Percentiles rank a stretch among this genome's conserved stretches.
Conservation (phyloP, 2,113 vertebrate species). For the Casuarius casuarius region DNA sequence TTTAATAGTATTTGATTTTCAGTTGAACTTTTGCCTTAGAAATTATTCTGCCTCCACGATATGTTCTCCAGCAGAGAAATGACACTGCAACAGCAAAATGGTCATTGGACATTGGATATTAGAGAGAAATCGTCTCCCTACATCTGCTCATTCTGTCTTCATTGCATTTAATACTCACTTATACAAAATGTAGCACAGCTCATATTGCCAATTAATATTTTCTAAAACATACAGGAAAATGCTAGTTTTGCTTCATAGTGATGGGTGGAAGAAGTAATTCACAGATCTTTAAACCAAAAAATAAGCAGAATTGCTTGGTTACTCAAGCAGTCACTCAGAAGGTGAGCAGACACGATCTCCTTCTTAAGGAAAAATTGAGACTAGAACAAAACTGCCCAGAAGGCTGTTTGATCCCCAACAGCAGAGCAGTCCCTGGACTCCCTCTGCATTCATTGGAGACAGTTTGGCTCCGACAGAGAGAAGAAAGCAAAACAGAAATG, state of each 20-base stretch:
- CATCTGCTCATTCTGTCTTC: not conserved
- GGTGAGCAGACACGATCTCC: not conserved
- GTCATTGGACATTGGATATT: not conserved
- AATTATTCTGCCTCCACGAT: not conserved
- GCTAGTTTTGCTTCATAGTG: not conserved
- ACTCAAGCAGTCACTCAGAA: not conserved
- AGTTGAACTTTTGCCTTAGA: not conserved
- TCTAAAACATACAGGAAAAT: not conserved
- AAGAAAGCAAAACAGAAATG: not conserved
- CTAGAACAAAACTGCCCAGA: not conserved
- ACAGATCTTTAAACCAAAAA: not conserved
- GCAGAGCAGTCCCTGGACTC: not conserved
- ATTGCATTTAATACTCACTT: not conserved
- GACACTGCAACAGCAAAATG: not conserved
- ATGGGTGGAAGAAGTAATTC: not conserved
- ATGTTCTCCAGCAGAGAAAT: not conserved
- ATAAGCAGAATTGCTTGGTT: not conserved
- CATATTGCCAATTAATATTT: not conserved
- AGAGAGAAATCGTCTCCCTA: not conserved
- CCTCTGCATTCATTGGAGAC: not conserved
- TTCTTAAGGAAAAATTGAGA: not conserved
- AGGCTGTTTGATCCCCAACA: not conserved
- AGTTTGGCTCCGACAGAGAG: not conserved
- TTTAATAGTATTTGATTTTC: not conserved
- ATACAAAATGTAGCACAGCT: not conserved